Percentiles rank a stretch among this genome's conserved stretches.
Conservation (phyloP, 2,888 invertebrate species). For the Sussaba pulchella region DNA sequence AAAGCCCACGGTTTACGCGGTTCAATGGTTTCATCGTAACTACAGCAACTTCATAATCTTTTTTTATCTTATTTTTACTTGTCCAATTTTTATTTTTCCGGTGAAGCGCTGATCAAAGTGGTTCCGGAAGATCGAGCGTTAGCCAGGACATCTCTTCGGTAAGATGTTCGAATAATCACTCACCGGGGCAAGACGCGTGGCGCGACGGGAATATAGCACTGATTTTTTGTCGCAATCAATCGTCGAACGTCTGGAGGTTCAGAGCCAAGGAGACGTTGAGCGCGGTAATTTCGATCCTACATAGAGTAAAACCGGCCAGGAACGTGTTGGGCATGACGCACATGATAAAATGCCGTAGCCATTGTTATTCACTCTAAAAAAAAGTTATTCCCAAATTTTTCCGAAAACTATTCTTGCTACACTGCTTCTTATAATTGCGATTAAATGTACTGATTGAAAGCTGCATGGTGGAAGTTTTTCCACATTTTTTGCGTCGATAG, state of each 20-base stretch:
- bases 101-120: constrained; percentile 26
- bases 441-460: too few relatives aligned
- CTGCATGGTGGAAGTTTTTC: too few relatives aligned
- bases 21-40: constrained; percentile 40
- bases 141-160: background rate
- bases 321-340: too few relatives aligned
- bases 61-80: background rate
- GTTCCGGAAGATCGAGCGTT: constrained; percentile 63
- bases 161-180: background rate
- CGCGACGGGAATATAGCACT: constrained; percentile 10
- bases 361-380: too few relatives aligned
- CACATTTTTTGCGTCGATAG: too few relatives aligned
- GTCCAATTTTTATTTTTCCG: background rate
- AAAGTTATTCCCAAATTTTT: too few relatives aligned
- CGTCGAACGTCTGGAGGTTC: constrained; percentile 67
- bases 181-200: background rate
- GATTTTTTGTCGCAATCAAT: constrained; percentile 74
- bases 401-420: too few relatives aligned
- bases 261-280: constrained; percentile 42
- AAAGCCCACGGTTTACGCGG: constrained; percentile 50
- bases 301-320: background rate
- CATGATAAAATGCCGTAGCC: too few relatives aligned
- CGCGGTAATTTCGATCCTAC: constrained; percentile 32
- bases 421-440: too few relatives aligned
- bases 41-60: constrained; percentile 5